These are phyloP conservation scores for Rutilus rutilus DNA, from an alignment of 2,113 vertebrate genomes.

Conservation along the genomic window DNA sequence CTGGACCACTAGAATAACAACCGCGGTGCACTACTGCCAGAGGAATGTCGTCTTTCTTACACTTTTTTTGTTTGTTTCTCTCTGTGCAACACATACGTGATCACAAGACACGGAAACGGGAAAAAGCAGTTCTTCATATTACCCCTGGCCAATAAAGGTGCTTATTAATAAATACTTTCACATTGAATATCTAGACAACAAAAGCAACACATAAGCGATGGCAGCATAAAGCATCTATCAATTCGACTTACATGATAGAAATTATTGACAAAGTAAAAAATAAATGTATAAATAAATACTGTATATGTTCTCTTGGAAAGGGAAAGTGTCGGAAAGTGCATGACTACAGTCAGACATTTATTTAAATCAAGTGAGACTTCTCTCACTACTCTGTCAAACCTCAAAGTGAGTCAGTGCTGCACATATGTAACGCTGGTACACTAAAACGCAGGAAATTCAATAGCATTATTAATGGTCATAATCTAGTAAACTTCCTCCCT, in stretches of 20 bases:
- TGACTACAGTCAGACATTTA: slow-evolving; percentile 2
- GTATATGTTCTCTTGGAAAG: neutral
- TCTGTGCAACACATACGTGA: slow-evolving; percentile 60
- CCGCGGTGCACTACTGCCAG: slow-evolving; percentile 41
- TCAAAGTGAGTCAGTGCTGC: neutral
- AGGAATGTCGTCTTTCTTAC: slow-evolving; percentile 22
- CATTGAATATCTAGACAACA: slow-evolving; percentile 45
- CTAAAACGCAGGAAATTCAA: slow-evolving; percentile 21
- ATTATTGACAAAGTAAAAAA: slow-evolving; percentile 1
- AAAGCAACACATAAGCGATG: slow-evolving; percentile 40
- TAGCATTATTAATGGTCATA: neutral
- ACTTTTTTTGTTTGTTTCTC: neutral
- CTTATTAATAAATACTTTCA: slow-evolving; percentile 53
- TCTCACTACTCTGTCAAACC: slow-evolving; percentile 11
- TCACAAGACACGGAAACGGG: slow-evolving; percentile 42
- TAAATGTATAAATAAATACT: slow-evolving; percentile 37
- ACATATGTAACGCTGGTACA: slow-evolving; percentile 17
- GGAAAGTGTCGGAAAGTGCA: slow-evolving; percentile 20
- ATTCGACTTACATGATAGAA: neutral
- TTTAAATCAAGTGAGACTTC: slow-evolving; percentile 8
- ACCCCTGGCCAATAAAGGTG: slow-evolving; percentile 29
- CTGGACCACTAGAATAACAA: slow-evolving; percentile 51
- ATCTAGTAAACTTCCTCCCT: neutral
- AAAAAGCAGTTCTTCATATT: slow-evolving; percentile 22
- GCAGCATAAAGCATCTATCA: slow-evolving; percentile 22